Evolutionary conservation across 1,140 invertebrate genomes (phyloP), one percentile per base, ranked within the genome.

Genomic region (Zophobas atratus): DNA sequence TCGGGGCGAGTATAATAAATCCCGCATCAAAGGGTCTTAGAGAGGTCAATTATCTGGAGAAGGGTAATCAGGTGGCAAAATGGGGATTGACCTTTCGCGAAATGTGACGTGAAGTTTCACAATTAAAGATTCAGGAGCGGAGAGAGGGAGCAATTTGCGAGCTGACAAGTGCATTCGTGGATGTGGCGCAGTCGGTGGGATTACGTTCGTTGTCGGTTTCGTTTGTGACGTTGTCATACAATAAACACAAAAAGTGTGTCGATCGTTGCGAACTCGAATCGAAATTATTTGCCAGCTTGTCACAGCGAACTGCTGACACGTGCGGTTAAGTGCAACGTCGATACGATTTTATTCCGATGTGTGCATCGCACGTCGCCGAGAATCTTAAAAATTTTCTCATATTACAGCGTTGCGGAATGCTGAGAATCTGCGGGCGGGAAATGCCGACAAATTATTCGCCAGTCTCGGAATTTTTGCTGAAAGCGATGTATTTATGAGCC

Each of bases 31-130:
- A 60, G 56, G 56, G 38, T 20, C 43, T 60, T 39, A 8, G 36
- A 60, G 56, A 60, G 56, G 56, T 60, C 56, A 60, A 60, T 60
- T 60, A 60, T 60, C 56, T 5, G 36, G 8, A 60, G 56, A 36
- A 60, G 56, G 56, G 56, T 60, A 60, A 39, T 60, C 56, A 60
- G 36, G 56, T 60, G 56, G 33, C 56, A 60, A 60, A 60, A 60
- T 6, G 56, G 36, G 35, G n/a, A 39, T 2, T 39, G 56, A 60
- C 56, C 56, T 60, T 60, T 60, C 36, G 35, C 36, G 34, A 60
- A 60, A 60, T 60, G 36, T 36, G 34, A 60, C 34, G 8, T 6
- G 55, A 34, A 2, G 55, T n/a, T 2, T 6, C 8, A 55, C 5
- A 55, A 55, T 20, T 20, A 55, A 55, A 32, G 43, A 46, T 46